Evolutionary conservation across 2,888 invertebrate species (phyloP).

Genomic region (Ophioninae sp.): DNA sequence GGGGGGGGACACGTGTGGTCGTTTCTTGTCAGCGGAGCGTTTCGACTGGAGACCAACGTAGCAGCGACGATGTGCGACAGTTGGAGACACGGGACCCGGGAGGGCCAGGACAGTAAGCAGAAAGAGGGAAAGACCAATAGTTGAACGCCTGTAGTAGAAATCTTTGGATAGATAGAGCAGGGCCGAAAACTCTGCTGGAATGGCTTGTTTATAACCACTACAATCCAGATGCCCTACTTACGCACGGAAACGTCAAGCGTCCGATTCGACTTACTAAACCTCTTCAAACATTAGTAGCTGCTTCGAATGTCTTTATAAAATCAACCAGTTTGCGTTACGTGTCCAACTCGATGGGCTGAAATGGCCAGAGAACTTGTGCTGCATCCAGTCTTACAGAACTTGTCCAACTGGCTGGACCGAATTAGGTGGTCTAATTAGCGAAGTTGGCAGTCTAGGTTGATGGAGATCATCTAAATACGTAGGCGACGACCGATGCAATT

Average conservation of each 20-base stretch:
- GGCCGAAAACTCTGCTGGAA: conserved; percentile 49
- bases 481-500: not conserved
- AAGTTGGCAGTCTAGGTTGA: not conserved
- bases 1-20: conserved; percentile 43
- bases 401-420: not conserved
- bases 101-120: conserved; percentile 8
- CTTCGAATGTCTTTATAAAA: not conserved
- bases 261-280: not conserved
- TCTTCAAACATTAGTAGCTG: not conserved
- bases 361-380: not conserved
- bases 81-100: conserved; percentile 2
- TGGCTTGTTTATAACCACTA: conserved; percentile 57
- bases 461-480: not conserved
- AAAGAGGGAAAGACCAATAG: not conserved
- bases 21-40: conserved; percentile 44
- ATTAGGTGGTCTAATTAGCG: not conserved
- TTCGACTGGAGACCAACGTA: conserved; percentile 35
- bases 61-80: not conserved
- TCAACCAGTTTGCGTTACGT: not conserved
- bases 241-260: conserved; percentile 6
- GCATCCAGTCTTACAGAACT: not conserved
- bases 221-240: conserved; percentile 59
- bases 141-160: conserved; percentile 12
- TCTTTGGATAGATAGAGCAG: conserved; percentile 31
- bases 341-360: not conserved